Evolutionary conservation across 1,140 invertebrate genomes (phyloP).

Genomic region (Xylocopa sonorina): DNA sequence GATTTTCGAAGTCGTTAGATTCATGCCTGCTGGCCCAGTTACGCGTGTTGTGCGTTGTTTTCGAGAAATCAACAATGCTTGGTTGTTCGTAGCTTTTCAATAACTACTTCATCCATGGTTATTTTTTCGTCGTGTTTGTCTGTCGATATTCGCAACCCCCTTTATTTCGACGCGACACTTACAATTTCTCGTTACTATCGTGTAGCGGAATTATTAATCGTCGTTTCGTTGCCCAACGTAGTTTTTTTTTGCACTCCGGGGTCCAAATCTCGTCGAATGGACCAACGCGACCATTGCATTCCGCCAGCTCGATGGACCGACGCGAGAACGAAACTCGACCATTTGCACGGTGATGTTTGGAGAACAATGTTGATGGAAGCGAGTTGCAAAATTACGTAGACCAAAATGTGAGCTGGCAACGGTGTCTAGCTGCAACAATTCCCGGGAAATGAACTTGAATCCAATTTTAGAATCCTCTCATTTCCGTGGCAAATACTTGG

Average conservation of each 20-base stretch:
- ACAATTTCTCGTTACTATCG: slow-evolving; percentile 52
- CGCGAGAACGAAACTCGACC: slow-evolving; percentile 58
- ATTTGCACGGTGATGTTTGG: slow-evolving; percentile 52
- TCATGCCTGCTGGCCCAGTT: background rate
- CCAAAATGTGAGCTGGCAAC: slow-evolving; percentile 38
- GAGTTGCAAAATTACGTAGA: slow-evolving; percentile 66
- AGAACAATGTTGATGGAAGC: slow-evolving; percentile 44
- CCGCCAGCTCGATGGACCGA: slow-evolving; percentile 62
- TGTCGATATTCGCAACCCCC: background rate
- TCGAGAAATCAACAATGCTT: background rate
- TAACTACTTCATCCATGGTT: slow-evolving; percentile 2
- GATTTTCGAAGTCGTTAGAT: slow-evolving; percentile 9
- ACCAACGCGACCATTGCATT: slow-evolving; percentile 55
- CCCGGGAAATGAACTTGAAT: slow-evolving; percentile 38
- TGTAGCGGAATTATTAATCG: slow-evolving; percentile 71
- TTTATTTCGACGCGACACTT: slow-evolving; percentile 45
- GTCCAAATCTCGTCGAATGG: slow-evolving; percentile 48
- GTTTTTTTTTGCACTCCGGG: slow-evolving; percentile 6
- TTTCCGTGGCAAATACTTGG: background rate
- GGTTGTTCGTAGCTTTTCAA: slow-evolving; percentile 31
- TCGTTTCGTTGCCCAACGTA: slow-evolving; percentile 46
- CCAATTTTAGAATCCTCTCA: slow-evolving; percentile 7
- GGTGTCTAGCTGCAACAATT: background rate
- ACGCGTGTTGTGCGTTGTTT: background rate
- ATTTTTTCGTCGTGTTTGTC: slow-evolving; percentile 22